Evolutionary conservation across 2,888 invertebrate species (phyloP).

Genomic region (Palloptera scutellata): DNA sequence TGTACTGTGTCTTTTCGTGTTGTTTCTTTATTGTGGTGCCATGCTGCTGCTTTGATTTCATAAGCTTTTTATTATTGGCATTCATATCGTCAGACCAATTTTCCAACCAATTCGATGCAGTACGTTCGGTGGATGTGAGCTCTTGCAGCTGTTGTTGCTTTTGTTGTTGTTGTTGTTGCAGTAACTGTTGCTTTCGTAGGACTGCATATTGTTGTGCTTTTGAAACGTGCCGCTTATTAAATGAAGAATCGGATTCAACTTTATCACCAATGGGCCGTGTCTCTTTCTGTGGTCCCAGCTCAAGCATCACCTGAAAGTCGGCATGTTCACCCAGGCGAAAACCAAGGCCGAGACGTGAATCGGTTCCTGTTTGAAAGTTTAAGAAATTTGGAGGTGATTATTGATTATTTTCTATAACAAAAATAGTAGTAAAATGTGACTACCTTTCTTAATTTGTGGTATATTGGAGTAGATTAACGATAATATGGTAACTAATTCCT

Average conservation of each 20-base stretch:
- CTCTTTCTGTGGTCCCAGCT: conserved; percentile 80
- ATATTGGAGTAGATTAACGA: conserved; percentile 85
- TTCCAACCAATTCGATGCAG: conserved; percentile 66
- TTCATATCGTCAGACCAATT: conserved; percentile 71
- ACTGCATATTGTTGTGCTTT: conserved; percentile 45
- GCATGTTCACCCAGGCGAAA: conserved; percentile 83
- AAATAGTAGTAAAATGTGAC: conserved; percentile 20
- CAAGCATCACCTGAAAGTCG: conserved; percentile 79
- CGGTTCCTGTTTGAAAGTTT: conserved; percentile 72
- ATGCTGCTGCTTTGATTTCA: conserved; percentile 26
- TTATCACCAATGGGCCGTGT: conserved; percentile 73
- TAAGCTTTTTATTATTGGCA: conserved; percentile 40
- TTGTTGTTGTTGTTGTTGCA: conserved; percentile 49
- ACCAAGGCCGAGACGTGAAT: conserved; percentile 80
- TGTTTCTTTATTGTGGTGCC: conserved; percentile 23
- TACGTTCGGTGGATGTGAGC: conserved; percentile 54
- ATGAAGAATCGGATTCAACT: conserved; percentile 47
- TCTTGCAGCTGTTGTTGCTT: conserved; percentile 57
- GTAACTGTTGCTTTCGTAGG: conserved; percentile 36
- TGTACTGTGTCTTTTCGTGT: conserved; percentile 12
- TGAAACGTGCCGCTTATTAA: conserved; percentile 59
- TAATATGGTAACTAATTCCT: conserved; percentile 80
- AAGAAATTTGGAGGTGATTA: neutral
- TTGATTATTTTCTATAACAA: neutral
- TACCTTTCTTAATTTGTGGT: conserved; percentile 85